These are phyloP conservation scores for Hypotaenidia okinawae DNA, from an alignment of 2,797 vertebrate genomes.

Conservation along the genomic window DNA sequence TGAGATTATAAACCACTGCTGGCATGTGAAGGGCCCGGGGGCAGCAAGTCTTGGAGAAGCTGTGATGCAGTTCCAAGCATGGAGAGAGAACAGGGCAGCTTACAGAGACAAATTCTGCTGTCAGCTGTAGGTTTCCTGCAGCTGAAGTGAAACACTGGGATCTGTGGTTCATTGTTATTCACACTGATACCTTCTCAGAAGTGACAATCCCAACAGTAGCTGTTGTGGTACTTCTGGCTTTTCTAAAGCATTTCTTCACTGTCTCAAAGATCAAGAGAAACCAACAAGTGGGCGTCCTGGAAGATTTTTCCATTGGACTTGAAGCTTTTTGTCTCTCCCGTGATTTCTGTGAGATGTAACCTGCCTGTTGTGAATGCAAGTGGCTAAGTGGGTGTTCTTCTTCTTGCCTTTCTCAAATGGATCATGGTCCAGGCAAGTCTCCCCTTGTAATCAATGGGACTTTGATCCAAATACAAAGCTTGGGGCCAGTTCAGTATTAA, in stretches of 20 bases:
- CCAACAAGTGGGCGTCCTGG: not conserved
- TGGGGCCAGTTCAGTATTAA: not conserved
- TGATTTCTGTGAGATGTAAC: not conserved
- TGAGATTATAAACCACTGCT: not conserved
- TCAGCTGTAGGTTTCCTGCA: not conserved
- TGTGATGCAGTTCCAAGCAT: not conserved
- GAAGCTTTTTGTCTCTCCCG: not conserved
- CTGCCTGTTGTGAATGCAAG: not conserved
- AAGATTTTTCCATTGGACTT: not conserved
- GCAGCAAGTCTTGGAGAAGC: not conserved
- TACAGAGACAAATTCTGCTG: constrained; percentile 29
- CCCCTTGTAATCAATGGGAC: not conserved
- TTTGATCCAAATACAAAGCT: not conserved
- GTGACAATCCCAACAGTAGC: not conserved
- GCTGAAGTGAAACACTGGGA: not conserved
- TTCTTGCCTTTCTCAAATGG: not conserved
- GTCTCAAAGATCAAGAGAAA: not conserved
- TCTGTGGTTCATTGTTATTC: not conserved
- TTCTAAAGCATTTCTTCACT: not conserved
- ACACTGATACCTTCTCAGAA: not conserved
- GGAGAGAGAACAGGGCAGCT: not conserved
- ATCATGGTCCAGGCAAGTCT: not conserved
- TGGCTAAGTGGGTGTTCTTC: not conserved
- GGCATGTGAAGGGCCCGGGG: not conserved
- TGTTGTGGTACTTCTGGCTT: not conserved